phyloP scores from a whole-genome alignment of 2,113 vertebrate species.

The Lagopus leucura region DNA sequence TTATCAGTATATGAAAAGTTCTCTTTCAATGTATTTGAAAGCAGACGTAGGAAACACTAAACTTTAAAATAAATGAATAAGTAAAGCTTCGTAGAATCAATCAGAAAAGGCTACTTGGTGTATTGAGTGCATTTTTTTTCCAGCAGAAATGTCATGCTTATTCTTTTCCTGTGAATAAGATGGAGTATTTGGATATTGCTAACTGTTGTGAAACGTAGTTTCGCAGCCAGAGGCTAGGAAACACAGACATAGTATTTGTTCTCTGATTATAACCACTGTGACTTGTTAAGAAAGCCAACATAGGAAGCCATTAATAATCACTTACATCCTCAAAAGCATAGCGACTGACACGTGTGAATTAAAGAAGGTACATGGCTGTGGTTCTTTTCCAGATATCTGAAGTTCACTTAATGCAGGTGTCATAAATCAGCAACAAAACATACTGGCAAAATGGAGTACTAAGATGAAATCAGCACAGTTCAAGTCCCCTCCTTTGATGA shows the following conservation, averaged over 20 bases:
- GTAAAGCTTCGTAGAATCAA: background rate
- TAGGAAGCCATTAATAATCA: slow-evolving; percentile 22
- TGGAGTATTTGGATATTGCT: background rate
- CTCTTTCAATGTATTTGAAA: background rate
- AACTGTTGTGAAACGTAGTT: background rate
- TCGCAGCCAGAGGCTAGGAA: background rate
- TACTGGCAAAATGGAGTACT: background rate
- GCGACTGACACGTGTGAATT: slow-evolving; percentile 11
- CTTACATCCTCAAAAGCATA: background rate
- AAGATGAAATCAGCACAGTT: slow-evolving; percentile 20
- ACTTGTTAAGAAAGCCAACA: slow-evolving; percentile 30
- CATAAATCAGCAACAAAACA: slow-evolving; percentile 44
- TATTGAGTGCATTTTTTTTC: background rate
- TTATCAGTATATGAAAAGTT: background rate
- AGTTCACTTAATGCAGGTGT: background rate
- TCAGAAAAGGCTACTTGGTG: background rate
- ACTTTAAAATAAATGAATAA: background rate
- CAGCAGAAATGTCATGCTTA: background rate
- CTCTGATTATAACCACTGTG: slow-evolving; percentile 13
- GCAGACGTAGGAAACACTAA: background rate
- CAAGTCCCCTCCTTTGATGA: background rate
- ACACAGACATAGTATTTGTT: slow-evolving; percentile 6
- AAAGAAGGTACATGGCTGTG: background rate
- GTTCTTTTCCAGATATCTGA: slow-evolving; percentile 29
- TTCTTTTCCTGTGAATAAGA: background rate